These are phyloP conservation scores for Periphyllus acericola DNA, from an alignment of 2,888 invertebrate genomes.

Conservation along the genomic window DNA sequence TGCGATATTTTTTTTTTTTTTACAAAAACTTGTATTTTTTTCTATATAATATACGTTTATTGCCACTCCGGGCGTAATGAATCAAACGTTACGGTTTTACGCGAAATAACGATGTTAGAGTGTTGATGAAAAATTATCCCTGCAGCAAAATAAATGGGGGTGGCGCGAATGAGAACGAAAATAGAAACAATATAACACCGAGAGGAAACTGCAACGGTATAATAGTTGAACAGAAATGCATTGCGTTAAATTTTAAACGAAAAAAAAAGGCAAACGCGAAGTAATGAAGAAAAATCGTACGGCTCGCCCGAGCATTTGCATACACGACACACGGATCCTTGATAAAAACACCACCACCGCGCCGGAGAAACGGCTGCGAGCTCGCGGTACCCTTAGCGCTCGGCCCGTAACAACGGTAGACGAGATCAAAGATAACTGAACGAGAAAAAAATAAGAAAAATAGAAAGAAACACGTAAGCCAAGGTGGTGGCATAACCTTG, in stretches of 20 bases:
- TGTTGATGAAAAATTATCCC: background rate
- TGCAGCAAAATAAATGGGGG: background rate
- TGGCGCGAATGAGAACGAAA: too few relatives aligned
- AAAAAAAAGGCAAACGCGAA: background rate
- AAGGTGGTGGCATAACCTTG: background rate
- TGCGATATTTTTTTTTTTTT: background rate
- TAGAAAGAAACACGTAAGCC: background rate
- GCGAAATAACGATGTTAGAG: too few relatives aligned
- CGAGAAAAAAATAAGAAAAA: background rate
- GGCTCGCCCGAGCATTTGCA: background rate
- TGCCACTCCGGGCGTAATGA: too few relatives aligned
- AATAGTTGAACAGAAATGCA: background rate
- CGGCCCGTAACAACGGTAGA: background rate
- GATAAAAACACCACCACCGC: background rate
- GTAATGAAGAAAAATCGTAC: background rate
- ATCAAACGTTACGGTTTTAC: too few relatives aligned
- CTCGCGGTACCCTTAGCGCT: background rate
- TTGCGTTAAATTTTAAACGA: background rate
- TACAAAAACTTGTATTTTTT: background rate
- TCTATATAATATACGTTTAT: too few relatives aligned
- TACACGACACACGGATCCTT: too few relatives aligned
- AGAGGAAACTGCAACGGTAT: too few relatives aligned
- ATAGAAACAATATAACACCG: too few relatives aligned
- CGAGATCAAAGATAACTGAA: constrained; percentile 2
- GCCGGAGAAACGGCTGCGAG: background rate